Conservation (phyloP, 2,797 vertebrate species). For the Squalus acanthias region DNA sequence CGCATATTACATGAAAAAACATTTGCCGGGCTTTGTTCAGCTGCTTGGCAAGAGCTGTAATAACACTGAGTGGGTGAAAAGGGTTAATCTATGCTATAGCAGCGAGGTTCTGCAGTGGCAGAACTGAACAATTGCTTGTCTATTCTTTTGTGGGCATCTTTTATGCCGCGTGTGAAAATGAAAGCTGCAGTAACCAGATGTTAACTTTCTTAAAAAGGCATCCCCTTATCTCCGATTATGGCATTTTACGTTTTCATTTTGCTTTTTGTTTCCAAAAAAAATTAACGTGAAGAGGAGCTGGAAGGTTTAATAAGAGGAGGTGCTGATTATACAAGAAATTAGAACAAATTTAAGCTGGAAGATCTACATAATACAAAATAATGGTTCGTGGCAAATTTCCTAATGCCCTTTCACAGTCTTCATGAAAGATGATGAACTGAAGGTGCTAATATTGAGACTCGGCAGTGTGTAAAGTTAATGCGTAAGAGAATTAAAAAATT, state of each 20-base stretch:
- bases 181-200: conserved; percentile 56
- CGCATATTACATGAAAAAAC: conserved; percentile 46
- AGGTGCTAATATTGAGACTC: conserved; percentile 12
- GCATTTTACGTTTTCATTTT: conserved; percentile 10
- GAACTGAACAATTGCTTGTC: conserved; percentile 61
- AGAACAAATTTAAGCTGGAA: background rate
- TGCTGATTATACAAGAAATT: background rate
- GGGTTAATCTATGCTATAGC: conserved; percentile 68
- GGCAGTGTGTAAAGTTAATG: background rate
- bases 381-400: conserved; percentile 1
- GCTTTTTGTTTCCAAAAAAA: background rate
- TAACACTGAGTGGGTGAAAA: conserved; percentile 63
- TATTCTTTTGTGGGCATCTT: conserved; percentile 60
- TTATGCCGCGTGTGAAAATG: conserved; percentile 68
- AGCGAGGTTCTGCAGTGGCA: conserved; percentile 64
- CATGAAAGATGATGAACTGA: conserved; percentile 13
- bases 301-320: background rate
- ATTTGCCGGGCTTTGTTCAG: conserved; percentile 58
- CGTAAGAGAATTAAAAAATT: conserved; percentile 1
- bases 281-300: background rate
- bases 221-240: background rate
- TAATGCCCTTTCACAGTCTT: background rate
- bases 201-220: conserved; percentile 35
- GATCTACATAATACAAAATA: background rate
- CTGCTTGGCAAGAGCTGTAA: conserved; percentile 53